These are phyloP conservation scores for Anguilla pacifica DNA, from an alignment of 2,797 vertebrate genomes.

Conservation along the genomic window DNA sequence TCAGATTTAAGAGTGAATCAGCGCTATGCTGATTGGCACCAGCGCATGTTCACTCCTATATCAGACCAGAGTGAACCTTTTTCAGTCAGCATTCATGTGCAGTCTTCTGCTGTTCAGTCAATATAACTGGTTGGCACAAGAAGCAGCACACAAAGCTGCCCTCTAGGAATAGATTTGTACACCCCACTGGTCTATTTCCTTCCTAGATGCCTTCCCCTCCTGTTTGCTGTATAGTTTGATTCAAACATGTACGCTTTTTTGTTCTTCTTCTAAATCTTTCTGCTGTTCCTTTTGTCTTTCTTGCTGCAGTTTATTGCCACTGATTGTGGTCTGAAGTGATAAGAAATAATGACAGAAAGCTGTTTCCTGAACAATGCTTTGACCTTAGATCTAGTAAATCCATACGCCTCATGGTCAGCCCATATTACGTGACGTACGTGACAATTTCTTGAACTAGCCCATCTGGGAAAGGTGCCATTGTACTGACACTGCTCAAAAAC, in stretches of 20 bases:
- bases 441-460: conserved; percentile 23
- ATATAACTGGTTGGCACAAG: background rate
- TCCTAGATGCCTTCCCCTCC: background rate
- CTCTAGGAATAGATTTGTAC: background rate
- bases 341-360: background rate
- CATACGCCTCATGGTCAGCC: background rate
- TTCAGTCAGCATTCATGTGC: background rate
- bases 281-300: background rate
- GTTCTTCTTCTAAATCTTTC: background rate
- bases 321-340: background rate
- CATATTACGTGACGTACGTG: conserved; percentile 35
- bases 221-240: background rate
- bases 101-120: background rate
- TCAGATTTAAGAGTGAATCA: background rate
- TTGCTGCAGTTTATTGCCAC: background rate
- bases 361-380: background rate
- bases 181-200: background rate
- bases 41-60: background rate
- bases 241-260: background rate
- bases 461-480: conserved; percentile 35
- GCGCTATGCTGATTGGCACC: background rate
- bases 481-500: conserved; percentile 31
- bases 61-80: background rate
- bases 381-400: background rate
- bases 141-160: background rate